Evolutionary conservation across 2,113 vertebrate species (phyloP).

Genomic region (Strix uralensis): DNA sequence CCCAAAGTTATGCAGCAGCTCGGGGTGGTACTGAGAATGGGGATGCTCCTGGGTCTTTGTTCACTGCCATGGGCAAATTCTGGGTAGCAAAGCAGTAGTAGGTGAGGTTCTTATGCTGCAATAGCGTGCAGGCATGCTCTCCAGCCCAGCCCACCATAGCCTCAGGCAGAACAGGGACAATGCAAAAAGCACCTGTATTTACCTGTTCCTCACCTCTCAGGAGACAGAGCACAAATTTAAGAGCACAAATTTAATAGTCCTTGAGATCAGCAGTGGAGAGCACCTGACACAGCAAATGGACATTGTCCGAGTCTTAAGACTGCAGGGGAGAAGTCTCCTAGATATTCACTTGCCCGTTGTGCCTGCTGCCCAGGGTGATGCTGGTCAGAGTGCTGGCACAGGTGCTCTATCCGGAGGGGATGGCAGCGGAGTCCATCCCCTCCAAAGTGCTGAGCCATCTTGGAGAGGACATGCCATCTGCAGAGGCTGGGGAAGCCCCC

Average conservation of each 20-base stretch:
- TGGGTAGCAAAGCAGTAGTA: background rate
- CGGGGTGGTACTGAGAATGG: background rate
- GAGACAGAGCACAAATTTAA: background rate
- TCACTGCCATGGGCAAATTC: rapidly evolving
- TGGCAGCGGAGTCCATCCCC: background rate
- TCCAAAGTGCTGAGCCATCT: background rate
- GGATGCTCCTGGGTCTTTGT: background rate
- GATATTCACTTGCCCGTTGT: background rate
- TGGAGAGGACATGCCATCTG: background rate
- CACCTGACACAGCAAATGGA: background rate
- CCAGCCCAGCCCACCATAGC: background rate
- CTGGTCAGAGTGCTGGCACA: background rate
- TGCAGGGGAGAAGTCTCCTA: background rate
- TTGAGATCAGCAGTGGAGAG: background rate
- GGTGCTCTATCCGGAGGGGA: background rate
- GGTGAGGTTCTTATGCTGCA: background rate
- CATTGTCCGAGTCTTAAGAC: background rate
- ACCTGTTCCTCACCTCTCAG: background rate
- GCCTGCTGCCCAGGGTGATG: background rate
- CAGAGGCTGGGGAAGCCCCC: background rate
- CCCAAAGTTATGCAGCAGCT: background rate
- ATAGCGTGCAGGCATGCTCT: background rate
- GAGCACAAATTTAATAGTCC: background rate
- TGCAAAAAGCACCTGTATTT: background rate
- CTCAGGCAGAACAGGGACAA: rapidly evolving